phyloP scores from a whole-genome alignment of 2,888 invertebrate species.

The Dasysyrphus albostriatus region DNA sequence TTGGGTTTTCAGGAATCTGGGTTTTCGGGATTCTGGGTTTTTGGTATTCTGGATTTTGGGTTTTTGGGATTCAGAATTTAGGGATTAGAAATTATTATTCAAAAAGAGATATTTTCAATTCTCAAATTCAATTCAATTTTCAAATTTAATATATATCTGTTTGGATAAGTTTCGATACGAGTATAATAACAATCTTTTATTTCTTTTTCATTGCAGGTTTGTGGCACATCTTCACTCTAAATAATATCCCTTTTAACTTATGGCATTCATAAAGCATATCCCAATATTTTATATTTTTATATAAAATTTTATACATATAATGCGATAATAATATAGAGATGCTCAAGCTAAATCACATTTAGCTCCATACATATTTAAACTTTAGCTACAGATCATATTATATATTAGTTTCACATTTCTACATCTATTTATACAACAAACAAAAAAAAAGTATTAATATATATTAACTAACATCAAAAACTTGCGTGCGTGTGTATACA shows the following conservation, averaged over 20 bases:
- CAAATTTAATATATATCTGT: too few relatives aligned
- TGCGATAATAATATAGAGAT: constrained; percentile 63
- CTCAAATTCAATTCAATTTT: too few relatives aligned
- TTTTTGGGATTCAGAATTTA: too few relatives aligned
- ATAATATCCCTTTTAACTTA: constrained; percentile 52
- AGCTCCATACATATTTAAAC: constrained; percentile 67
- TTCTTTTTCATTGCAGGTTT: constrained; percentile 67
- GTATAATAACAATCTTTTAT: not conserved
- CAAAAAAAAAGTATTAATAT: constrained; percentile 16
- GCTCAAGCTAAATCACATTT: constrained; percentile 61
- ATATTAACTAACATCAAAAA: constrained; percentile 49
- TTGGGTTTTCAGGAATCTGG: too few relatives aligned
- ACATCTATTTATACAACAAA: constrained; percentile 18
- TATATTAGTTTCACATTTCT: constrained; percentile 27
- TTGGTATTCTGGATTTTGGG: too few relatives aligned
- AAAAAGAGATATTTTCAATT: too few relatives aligned
- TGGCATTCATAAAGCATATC: constrained; percentile 65
- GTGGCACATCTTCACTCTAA: constrained; percentile 68
- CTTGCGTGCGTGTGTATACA: constrained; percentile 66
- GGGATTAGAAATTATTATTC: too few relatives aligned
- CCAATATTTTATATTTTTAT: constrained; percentile 56
- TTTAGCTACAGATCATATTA: constrained; percentile 40
- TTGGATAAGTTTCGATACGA: not conserved
- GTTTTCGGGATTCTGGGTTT: too few relatives aligned
- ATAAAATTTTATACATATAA: constrained; percentile 37